Evolutionary conservation across 2,113 vertebrate species (phyloP).

Genomic region (Coptodon rendalli): DNA sequence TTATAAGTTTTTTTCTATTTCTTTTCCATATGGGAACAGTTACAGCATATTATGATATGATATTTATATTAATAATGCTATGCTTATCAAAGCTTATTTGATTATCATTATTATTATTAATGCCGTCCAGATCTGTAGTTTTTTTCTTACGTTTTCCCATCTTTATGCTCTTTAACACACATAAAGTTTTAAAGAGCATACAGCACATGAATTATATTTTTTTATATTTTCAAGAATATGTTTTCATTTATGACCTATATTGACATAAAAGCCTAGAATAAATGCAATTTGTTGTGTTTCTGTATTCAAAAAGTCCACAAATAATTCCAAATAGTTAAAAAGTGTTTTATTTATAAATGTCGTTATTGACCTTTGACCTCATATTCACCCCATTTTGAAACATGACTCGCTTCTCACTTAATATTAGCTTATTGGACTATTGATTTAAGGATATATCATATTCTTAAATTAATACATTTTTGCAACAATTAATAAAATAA

Average conservation of each 20-base stretch:
- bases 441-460: not conserved
- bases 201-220: not conserved
- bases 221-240: not conserved
- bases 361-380: not conserved
- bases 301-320: not conserved
- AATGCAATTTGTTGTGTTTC: not conserved
- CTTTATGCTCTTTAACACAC: not conserved
- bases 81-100: not conserved
- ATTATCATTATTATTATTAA: not conserved
- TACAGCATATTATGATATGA: not conserved
- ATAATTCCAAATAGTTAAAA: not conserved
- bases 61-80: not conserved
- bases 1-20: not conserved
- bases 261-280: not conserved
- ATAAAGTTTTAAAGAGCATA: not conserved
- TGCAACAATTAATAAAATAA: not conserved
- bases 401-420: not conserved
- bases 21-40: not conserved
- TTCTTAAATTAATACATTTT: not conserved
- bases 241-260: not conserved
- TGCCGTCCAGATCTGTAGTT: not conserved
- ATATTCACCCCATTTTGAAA: not conserved
- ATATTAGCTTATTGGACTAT: not conserved
- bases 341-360: not conserved
- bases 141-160: not conserved